Conservation (phyloP, 2,797 vertebrate genomes). For the Neosilurus mollespiculum region DNA sequence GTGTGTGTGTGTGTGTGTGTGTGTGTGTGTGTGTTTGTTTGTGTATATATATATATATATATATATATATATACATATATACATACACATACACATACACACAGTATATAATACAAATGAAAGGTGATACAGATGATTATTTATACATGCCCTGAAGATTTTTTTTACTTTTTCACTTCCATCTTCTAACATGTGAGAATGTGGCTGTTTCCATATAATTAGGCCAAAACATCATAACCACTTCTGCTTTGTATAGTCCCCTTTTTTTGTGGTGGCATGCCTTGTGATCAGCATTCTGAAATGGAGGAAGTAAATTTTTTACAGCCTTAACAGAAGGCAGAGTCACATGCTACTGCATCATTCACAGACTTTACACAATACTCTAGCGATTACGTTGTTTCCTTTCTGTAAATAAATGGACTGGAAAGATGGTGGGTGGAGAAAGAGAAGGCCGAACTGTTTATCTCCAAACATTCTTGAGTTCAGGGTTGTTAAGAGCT, state of each 20-base stretch:
- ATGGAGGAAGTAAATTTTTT: constrained; percentile 43
- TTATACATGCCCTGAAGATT: not conserved
- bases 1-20: no score
- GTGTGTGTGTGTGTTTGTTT: no score
- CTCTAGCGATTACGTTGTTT: constrained; percentile 61
- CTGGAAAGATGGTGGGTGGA: constrained; percentile 38
- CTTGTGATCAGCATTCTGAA: constrained; percentile 54
- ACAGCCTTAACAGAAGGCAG: constrained; percentile 55
- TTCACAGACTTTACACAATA: constrained; percentile 64
- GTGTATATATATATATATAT: no score
- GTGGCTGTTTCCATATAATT: constrained; percentile 9
- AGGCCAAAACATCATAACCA: constrained; percentile 22
- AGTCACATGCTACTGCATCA: constrained; percentile 69
- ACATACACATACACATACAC: no score
- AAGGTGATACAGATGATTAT: no score
- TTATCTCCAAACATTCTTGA: constrained; percentile 22
- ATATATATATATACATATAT: no score
- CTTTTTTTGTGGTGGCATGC: constrained; percentile 32
- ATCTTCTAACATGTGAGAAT: not conserved
- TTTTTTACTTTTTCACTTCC: constrained; percentile 17
- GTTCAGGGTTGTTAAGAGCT: constrained; percentile 41
- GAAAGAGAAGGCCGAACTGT: constrained; percentile 34
- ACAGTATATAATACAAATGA: no score
- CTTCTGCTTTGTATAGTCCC: constrained; percentile 59
- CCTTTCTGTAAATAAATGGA: constrained; percentile 66